A percentile compares a stretch with the other conserved stretches of the same genome.
Conservation (phyloP, 2,888 invertebrate species). For the Antheraea assamensis region DNA sequence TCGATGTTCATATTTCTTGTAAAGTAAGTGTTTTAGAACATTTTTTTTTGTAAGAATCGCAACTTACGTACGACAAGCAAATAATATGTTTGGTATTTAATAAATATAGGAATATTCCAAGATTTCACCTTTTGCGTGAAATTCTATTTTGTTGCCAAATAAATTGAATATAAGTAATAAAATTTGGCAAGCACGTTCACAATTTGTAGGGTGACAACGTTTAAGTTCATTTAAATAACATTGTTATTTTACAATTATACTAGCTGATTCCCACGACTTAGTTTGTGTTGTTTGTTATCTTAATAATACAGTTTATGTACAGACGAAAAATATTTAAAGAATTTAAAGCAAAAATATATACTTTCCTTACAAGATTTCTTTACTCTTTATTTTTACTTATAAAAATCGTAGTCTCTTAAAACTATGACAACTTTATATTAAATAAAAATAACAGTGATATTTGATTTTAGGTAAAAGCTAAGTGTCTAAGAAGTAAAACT, state of each 20-base stretch:
- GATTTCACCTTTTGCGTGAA: conserved; percentile 30
- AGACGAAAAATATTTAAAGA: too few species aligned
- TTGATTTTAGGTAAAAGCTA: too few species aligned
- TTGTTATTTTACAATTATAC: not conserved
- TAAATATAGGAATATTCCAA: not conserved
- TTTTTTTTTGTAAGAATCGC: not conserved
- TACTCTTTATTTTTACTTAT: too few species aligned
- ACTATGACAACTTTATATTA: too few species aligned
- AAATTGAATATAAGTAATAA: conserved; percentile 42
- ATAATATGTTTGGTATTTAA: not conserved
- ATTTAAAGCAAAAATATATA: too few species aligned
- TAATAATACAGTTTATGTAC: too few species aligned
- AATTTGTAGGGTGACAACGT: conserved; percentile 19
- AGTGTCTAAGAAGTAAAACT: too few species aligned
- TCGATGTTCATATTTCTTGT: too few species aligned
- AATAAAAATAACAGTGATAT: too few species aligned
- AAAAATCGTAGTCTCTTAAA: too few species aligned
- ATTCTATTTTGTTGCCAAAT: conserved; percentile 34
- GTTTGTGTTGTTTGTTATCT: not conserved
- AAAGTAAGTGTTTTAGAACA: not conserved
- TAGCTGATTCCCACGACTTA: not conserved
- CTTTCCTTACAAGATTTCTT: too few species aligned
- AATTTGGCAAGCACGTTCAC: conserved; percentile 36
- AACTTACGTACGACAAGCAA: not conserved
- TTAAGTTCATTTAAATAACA: not conserved